Conservation (phyloP, 2,113 vertebrate species). For the Peromyscus californicus region DNA sequence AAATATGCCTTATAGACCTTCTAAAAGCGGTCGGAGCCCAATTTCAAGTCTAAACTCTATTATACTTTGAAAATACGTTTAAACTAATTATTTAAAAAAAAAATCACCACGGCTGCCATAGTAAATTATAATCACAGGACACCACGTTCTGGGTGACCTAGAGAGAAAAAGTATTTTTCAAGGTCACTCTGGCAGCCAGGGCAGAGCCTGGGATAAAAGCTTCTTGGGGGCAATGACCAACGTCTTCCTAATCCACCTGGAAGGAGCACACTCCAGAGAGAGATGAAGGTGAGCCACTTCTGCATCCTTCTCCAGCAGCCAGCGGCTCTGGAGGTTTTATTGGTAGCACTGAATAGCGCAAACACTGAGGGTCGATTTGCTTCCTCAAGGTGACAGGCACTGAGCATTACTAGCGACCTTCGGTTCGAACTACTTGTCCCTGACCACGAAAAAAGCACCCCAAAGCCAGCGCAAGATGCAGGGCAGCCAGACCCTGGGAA, state of each 20-base stretch:
- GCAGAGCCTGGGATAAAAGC: neutral
- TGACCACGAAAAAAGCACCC: neutral
- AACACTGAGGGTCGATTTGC: slow-evolving; percentile 4
- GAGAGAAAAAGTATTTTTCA: slow-evolving; percentile 69
- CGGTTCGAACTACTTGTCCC: neutral
- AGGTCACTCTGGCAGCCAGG: slow-evolving; percentile 65
- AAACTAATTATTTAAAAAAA: slow-evolving; percentile 27
- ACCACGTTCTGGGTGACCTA: slow-evolving; percentile 40
- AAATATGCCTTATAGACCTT: neutral
- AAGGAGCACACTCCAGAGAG: slow-evolving; percentile 19
- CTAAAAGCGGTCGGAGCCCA: slow-evolving; percentile 11
- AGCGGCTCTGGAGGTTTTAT: neutral
- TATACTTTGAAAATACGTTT: neutral
- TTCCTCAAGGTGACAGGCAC: slow-evolving; percentile 44
- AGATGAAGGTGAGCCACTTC: slow-evolving; percentile 56
- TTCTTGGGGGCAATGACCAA: neutral
- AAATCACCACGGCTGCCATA: neutral
- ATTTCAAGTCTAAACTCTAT: neutral
- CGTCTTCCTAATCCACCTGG: neutral
- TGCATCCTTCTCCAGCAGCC: slow-evolving; percentile 9
- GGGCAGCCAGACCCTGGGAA: neutral
- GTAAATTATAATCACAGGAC: slow-evolving; percentile 51
- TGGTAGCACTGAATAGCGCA: neutral
- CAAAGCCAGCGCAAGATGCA: neutral
- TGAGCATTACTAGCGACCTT: neutral